Conservation (phyloP, 2,888 invertebrate genomes). For the Phyllotreta cruciferae region DNA sequence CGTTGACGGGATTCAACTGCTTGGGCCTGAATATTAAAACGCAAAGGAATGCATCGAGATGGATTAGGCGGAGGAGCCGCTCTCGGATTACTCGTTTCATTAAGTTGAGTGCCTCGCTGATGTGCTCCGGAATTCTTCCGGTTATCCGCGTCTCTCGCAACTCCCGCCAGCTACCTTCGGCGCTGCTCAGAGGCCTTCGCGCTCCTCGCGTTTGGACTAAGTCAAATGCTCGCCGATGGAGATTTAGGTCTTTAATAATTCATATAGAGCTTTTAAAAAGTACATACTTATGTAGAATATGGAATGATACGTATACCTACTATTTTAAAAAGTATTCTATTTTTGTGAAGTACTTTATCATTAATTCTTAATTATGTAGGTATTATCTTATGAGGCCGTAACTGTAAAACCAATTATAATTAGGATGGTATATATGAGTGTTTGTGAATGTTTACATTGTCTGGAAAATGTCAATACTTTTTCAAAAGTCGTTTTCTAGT, state of each 20-base stretch:
- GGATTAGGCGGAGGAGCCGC: conserved; percentile 59
- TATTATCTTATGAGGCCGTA: no score
- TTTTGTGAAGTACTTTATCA: no score
- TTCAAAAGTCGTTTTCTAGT: not conserved
- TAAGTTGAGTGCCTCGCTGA: conserved; percentile 64
- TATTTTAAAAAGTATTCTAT: no score
- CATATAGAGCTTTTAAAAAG: conserved; percentile 6
- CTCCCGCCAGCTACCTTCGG: conserved; percentile 25
- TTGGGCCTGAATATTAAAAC: conserved; percentile 60
- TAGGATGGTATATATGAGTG: not conserved
- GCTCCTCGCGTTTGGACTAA: conserved; percentile 46
- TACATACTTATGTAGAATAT: not conserved
- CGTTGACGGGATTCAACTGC: conserved; percentile 53
- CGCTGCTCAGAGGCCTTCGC: conserved; percentile 21
- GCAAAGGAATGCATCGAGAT: conserved; percentile 60
- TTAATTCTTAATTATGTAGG: no score
- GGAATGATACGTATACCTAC: not conserved
- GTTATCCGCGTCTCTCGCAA: conserved; percentile 40
- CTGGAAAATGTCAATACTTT: not conserved
- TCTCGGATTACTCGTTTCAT: conserved; percentile 65
- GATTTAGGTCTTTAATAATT: no score
- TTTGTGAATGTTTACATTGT: not conserved
- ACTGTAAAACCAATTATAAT: no score
- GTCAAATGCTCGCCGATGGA: conserved; percentile 33
- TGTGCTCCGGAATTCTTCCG: conserved; percentile 56